These are phyloP conservation scores for Microcebus jonahi DNA, from an alignment of 2,113 vertebrate genomes.

Conservation along the genomic window DNA sequence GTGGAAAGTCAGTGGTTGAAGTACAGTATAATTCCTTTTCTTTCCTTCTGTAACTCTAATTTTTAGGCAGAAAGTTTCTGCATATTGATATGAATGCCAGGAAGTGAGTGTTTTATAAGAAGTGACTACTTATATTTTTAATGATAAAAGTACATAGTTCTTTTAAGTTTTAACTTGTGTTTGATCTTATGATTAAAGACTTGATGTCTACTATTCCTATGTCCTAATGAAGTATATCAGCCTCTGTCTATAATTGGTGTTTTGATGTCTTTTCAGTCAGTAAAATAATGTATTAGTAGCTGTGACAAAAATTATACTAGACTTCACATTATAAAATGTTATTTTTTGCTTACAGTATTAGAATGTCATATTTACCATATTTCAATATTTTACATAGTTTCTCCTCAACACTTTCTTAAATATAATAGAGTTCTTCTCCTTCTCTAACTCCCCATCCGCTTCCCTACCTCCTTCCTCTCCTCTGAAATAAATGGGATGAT, in stretches of 20 bases:
- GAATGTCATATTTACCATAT: neutral
- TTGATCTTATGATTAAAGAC: neutral
- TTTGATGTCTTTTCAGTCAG: slow-evolving; percentile 11
- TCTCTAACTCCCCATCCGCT: neutral
- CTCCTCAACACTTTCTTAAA: neutral
- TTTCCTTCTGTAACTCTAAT: neutral
- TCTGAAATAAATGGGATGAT: neutral
- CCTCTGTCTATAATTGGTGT: neutral
- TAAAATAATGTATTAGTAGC: neutral
- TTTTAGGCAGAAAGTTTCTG: slow-evolving; percentile 44
- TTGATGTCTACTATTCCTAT: neutral
- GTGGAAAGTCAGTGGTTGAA: neutral
- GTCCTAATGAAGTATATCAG: neutral
- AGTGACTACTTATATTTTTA: slow-evolving; percentile 38
- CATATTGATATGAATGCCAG: slow-evolving; percentile 39
- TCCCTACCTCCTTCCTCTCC: neutral
- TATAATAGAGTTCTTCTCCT: neutral
- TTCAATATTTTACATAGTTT: slow-evolving; percentile 40
- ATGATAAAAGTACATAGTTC: neutral
- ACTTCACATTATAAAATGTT: neutral
- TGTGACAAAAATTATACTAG: neutral
- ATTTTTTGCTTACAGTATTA: neutral
- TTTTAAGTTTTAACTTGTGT: slow-evolving; percentile 16
- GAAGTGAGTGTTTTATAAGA: neutral
- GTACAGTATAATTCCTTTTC: neutral